A percentile compares a stretch with the other conserved stretches of the same genome.
Evolutionary conservation across 1,140 invertebrate species (phyloP).

Genomic region (Pollicipes pollicipes): DNA sequence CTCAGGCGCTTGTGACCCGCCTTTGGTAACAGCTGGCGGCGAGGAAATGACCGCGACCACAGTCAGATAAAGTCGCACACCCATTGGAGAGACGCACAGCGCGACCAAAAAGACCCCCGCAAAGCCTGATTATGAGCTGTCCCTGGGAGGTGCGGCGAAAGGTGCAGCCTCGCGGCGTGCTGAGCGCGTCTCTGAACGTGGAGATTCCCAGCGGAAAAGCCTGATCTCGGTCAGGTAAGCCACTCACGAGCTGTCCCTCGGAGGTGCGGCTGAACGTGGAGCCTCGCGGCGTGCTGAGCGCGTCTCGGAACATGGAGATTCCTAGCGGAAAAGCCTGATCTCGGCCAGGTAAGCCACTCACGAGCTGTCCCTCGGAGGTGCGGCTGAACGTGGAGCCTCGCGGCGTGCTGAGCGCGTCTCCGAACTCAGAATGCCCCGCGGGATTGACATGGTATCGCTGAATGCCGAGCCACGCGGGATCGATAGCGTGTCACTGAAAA

Average conservation of each 20-base stretch:
- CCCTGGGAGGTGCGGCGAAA: neutral
- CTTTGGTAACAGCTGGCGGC: neutral
- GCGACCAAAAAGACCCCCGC: neutral
- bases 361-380: neutral
- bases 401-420: neutral
- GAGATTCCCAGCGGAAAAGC: no score
- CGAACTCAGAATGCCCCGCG: neutral
- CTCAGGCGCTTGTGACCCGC: constrained; percentile 18
- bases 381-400: neutral
- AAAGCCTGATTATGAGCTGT: neutral
- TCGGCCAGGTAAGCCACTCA: no score
- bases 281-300: no score
- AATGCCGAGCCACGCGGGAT: neutral
- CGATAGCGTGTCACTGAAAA: no score
- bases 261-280: no score
- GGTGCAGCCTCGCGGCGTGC: no score
- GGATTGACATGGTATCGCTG: neutral
- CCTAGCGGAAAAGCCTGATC: no score
- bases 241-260: no score
- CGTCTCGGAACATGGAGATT: no score
- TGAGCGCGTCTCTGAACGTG: no score
- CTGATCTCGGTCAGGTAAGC: no score
- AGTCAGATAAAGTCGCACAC: no score
- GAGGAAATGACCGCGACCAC: neutral
- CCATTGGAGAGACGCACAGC: neutral